These are phyloP conservation scores for Oreochromis mossambicus DNA, from an alignment of 2,797 vertebrate species.

Conservation along the genomic window DNA sequence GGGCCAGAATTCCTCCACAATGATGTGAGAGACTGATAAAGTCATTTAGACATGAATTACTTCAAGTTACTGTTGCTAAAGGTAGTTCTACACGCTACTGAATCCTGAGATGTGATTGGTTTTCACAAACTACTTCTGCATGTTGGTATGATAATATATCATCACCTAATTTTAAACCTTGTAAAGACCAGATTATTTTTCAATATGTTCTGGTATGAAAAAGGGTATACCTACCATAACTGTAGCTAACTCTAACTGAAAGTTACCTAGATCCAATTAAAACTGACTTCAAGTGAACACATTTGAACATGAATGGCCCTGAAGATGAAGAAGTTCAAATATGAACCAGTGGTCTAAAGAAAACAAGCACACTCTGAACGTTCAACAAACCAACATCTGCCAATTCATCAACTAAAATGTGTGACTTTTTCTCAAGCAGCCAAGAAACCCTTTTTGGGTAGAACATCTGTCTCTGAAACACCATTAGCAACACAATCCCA, in stretches of 20 bases:
- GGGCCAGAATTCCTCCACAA: background rate
- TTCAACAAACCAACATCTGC: background rate
- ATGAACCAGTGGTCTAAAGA: background rate
- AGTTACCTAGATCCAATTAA: background rate
- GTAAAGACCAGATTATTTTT: background rate
- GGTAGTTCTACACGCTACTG: background rate
- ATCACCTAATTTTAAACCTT: background rate
- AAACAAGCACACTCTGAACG: background rate
- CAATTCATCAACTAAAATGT: background rate
- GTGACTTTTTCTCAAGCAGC: background rate
- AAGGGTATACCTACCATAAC: background rate
- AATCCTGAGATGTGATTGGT: background rate
- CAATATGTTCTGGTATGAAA: background rate
- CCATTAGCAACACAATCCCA: constrained; percentile 47
- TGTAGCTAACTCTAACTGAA: background rate
- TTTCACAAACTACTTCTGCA: background rate
- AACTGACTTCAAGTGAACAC: background rate
- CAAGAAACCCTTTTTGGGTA: constrained; percentile 4
- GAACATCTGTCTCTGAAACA: constrained; percentile 15
- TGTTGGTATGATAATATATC: background rate
- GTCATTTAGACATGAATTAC: background rate
- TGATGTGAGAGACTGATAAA: background rate
- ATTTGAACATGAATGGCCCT: background rate
- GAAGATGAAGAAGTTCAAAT: background rate
- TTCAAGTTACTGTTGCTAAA: background rate